A percentile compares a stretch with the other conserved stretches of the same genome.
Evolutionary conservation across 2,797 vertebrate genomes (phyloP).

Genomic region (Calcarius lapponicus): DNA sequence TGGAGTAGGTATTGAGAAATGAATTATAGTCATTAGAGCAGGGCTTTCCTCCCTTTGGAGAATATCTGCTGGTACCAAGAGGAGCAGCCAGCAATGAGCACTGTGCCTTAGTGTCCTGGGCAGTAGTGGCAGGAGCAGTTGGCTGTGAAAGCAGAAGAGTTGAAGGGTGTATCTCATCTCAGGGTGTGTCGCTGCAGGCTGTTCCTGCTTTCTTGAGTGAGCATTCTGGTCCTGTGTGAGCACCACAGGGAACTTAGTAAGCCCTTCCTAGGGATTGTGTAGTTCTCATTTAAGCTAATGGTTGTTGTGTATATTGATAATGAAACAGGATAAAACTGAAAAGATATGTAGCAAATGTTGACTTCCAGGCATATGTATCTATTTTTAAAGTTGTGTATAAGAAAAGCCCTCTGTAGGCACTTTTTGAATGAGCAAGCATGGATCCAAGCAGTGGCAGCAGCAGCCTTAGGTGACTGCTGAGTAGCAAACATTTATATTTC

Average conservation of each 20-base stretch:
- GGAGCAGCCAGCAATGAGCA: not conserved
- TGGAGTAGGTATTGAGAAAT: not conserved
- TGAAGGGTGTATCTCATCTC: not conserved
- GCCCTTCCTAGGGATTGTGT: not conserved
- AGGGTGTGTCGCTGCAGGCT: not conserved
- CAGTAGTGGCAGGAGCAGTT: not conserved
- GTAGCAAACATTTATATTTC: conserved; percentile 17
- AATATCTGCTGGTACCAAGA: not conserved
- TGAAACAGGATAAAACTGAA: not conserved
- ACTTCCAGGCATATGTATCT: not conserved
- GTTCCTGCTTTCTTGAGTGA: not conserved
- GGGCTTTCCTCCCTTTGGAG: not conserved
- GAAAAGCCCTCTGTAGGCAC: not conserved
- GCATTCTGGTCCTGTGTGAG: not conserved
- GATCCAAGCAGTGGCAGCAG: not conserved
- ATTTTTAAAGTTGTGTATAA: not conserved
- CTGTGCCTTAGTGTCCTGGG: not conserved
- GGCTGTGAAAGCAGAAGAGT: not conserved
- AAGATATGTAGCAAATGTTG: not conserved
- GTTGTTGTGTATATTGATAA: not conserved
- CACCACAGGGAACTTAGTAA: not conserved
- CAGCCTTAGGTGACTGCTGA: not conserved
- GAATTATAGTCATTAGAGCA: not conserved
- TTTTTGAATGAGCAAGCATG: not conserved
- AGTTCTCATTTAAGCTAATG: not conserved